These are phyloP conservation scores for Meloe dianella DNA, from an alignment of 2,888 invertebrate species.

Conservation along the genomic window DNA sequence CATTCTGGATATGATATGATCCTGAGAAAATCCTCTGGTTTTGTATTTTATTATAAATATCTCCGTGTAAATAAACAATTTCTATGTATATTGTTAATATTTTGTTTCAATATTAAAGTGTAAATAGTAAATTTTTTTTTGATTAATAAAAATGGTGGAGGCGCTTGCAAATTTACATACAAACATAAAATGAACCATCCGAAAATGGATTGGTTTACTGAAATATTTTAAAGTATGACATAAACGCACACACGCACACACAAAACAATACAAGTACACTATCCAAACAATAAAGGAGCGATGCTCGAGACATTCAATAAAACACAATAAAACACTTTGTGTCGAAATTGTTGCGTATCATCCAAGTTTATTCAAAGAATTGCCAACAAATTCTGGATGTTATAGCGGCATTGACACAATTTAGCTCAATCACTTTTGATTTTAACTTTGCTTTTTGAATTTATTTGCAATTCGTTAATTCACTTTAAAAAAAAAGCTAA, in stretches of 20 bases:
- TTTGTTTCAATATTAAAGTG: neutral
- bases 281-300: constrained; percentile 38
- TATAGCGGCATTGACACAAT: neutral
- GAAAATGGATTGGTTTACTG: neutral
- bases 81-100: neutral
- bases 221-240: constrained; percentile 32
- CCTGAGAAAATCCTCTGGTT: neutral
- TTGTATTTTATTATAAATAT: neutral
- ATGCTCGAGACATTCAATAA: constrained; percentile 43
- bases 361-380: neutral
- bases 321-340: constrained; percentile 37
- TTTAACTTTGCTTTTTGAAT: neutral
- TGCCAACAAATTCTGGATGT: neutral
- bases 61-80: neutral
- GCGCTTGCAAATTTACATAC: neutral
- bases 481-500: too few species aligned
- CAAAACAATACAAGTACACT: constrained; percentile 39
- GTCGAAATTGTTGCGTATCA: neutral
- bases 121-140: neutral
- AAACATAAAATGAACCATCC: neutral
- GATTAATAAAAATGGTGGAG: constrained; percentile 1
- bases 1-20: neutral
- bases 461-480: neutral
- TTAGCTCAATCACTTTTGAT: neutral
- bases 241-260: constrained; percentile 21